Percentiles rank a stretch among this genome's conserved stretches.
Conservation (phyloP, 2,888 invertebrate species). For the Ischnus inquisitorius region DNA sequence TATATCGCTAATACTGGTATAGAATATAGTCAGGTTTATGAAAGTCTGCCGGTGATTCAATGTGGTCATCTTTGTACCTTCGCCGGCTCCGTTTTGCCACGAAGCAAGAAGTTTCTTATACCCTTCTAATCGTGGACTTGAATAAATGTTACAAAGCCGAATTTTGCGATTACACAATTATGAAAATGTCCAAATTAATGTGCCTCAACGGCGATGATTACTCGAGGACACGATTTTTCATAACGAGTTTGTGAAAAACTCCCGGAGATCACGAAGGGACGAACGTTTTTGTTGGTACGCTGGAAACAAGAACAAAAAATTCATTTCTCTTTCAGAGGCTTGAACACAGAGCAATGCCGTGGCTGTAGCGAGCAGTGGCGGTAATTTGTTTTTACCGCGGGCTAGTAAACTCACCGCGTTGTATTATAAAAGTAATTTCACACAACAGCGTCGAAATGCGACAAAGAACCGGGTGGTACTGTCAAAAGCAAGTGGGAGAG, state of each 20-base stretch:
- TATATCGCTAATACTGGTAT: constrained; percentile 46
- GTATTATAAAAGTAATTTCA: constrained; percentile 59
- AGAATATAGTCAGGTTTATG: constrained; percentile 60
- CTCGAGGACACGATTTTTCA: background rate
- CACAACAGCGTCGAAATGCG: constrained; percentile 45
- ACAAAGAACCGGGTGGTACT: constrained; percentile 48
- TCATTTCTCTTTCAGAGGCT: constrained; percentile 27
- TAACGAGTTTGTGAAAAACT: background rate
- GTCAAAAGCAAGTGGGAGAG: constrained; percentile 37
- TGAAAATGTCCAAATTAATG: constrained; percentile 32
- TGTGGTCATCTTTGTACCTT: constrained; percentile 61
- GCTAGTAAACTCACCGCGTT: constrained; percentile 29
- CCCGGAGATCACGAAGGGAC: constrained; percentile 10
- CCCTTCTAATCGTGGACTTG: background rate
- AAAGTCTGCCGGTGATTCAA: constrained; percentile 65
- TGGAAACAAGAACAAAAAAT: constrained; percentile 30
- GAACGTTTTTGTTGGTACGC: background rate
- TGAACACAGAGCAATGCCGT: constrained; percentile 21
- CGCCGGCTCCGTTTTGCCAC: constrained; percentile 40
- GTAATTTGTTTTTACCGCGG: constrained; percentile 59
- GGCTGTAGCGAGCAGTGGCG: constrained; percentile 22
- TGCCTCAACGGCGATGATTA: background rate
- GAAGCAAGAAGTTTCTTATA: constrained; percentile 16
- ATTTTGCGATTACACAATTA: constrained; percentile 2
- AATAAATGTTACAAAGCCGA: constrained; percentile 28